Evolutionary conservation across 2,888 invertebrate genomes (phyloP).

Genomic region (Drosophila maculinotata): DNA sequence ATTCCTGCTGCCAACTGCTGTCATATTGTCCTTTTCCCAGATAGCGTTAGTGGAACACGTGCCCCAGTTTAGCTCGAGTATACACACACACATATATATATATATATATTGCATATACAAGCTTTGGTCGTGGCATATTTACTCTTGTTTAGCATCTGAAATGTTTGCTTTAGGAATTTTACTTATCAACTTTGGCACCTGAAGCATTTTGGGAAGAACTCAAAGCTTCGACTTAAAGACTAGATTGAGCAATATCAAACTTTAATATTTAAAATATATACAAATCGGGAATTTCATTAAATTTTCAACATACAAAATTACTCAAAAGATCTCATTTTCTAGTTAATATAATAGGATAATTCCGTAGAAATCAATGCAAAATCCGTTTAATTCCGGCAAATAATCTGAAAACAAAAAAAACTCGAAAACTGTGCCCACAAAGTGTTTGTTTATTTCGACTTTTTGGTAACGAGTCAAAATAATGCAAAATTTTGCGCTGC

Average conservation of each 20-base stretch:
- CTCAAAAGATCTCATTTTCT: not conserved
- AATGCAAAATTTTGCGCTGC: conserved; percentile 80
- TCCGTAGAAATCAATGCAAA: not conserved
- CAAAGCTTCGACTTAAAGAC: not conserved
- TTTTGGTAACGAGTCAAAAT: conserved; percentile 79
- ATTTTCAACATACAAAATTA: too few relatives aligned
- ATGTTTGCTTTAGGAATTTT: conserved; percentile 29
- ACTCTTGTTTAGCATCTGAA: conserved; percentile 29
- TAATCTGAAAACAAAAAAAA: conserved; percentile 5
- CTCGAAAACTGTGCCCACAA: conserved; percentile 1
- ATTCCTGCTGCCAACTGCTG: conserved; percentile 35
- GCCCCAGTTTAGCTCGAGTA: conserved; percentile 18
- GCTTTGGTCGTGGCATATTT: conserved; percentile 15
- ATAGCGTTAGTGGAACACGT: conserved; percentile 19
- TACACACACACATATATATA: not conserved
- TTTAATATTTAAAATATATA: not conserved
- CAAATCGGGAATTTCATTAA: too few relatives aligned
- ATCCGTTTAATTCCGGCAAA: conserved; percentile 8
- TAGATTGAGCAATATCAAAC: not conserved
- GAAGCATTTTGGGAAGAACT: not conserved
- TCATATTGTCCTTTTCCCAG: conserved; percentile 35
- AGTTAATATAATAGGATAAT: not conserved
- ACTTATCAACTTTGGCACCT: conserved; percentile 26
- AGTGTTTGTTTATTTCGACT: conserved; percentile 51
- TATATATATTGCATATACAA: not conserved